Conservation (phyloP, 2,113 vertebrate species). For the Agapornis roseicollis region DNA sequence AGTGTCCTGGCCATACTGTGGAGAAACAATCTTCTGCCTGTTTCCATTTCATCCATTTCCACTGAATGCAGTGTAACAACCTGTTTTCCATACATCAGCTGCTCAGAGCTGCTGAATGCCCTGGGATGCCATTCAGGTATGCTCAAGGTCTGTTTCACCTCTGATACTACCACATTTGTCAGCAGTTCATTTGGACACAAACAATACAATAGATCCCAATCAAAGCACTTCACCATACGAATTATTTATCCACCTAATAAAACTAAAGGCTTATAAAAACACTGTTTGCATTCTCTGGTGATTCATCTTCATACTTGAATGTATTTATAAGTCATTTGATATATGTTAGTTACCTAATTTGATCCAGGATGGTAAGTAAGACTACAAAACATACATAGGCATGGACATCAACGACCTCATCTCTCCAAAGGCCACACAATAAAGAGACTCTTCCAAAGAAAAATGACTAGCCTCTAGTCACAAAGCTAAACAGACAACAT, state of each 20-base stretch:
- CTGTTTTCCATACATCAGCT: background rate
- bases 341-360: background rate
- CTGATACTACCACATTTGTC: background rate
- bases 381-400: background rate
- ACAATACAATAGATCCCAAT: background rate
- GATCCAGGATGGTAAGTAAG: background rate
- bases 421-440: background rate
- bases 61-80: background rate
- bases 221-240: background rate
- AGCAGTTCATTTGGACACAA: background rate
- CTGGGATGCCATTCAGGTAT: fast-evolving
- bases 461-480: background rate
- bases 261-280: constrained; percentile 18
- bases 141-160: background rate
- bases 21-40: background rate
- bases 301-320: background rate
- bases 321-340: background rate
- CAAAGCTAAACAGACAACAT: background rate
- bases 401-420: background rate
- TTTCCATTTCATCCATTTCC: background rate
- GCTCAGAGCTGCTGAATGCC: background rate
- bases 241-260: background rate
- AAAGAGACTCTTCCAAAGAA: background rate
- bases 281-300: background rate
- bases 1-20: background rate